Conservation (phyloP, 2,888 invertebrate genomes). For the Noctuana brunneofusca region DNA sequence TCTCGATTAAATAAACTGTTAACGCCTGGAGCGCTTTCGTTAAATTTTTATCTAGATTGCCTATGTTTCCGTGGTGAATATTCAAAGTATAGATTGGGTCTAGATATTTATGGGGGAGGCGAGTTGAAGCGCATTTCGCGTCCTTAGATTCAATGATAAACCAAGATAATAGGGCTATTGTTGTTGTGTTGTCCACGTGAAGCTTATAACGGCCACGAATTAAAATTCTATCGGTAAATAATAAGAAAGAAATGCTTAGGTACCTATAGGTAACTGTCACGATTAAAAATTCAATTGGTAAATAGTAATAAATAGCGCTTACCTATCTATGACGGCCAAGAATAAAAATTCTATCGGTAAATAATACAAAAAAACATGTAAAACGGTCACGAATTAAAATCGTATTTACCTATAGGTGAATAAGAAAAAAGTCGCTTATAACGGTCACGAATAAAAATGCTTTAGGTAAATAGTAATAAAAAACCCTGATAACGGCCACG, state of each 20-base stretch:
- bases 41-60: slow-evolving; percentile 64
- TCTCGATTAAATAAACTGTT: slow-evolving; percentile 72
- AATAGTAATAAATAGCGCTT: too few relatives aligned
- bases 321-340: slow-evolving; percentile 39
- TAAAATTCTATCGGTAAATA: neutral
- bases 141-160: slow-evolving; percentile 25
- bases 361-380: too few relatives aligned
- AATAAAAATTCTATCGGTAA: slow-evolving; percentile 1
- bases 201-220: slow-evolving; percentile 37
- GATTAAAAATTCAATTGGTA: too few relatives aligned
- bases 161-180: slow-evolving; percentile 22
- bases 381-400: too few relatives aligned
- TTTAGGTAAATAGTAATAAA: too few relatives aligned
- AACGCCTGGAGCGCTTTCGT: slow-evolving; percentile 64
- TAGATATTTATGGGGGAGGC: slow-evolving; percentile 57
- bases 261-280: too few relatives aligned
- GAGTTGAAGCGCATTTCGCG: neutral
- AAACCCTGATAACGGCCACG: too few relatives aligned
- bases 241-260: too few relatives aligned
- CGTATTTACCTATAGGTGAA: too few relatives aligned
- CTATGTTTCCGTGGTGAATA: slow-evolving; percentile 54
- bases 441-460: slow-evolving; percentile 11
- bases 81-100: slow-evolving; percentile 51
- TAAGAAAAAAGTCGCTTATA: too few relatives aligned
- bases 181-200: slow-evolving; percentile 6